Base-by-base conservation (phyloP, 1,140 invertebrate genomes). In the Drosophila obscura region DNA sequence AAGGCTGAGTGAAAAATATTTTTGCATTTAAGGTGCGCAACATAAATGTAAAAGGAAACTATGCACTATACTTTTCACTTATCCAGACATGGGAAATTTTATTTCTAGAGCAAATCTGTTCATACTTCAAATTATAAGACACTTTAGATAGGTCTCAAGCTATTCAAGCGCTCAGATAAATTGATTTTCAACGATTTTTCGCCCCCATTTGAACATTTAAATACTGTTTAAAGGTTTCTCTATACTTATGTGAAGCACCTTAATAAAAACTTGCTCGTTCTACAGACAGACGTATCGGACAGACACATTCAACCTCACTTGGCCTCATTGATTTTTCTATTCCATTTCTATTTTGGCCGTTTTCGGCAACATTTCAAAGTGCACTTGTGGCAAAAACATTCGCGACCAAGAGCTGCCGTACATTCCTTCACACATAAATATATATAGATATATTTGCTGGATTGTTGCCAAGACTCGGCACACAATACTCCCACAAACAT, bases 241-340 rank as follows among this genome's bases (percentile, higher is more conserved):
- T 26, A 57, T 7, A 41, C 39, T 57, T 16, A 7, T n/a, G 41
- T 16, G 13, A 39, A 15, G 41, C 15, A 45, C 19, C 26, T 63
- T 45, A 45, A 45, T 46, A 53, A 63, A 53, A 63, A 39, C 4
- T 39, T 39, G 11, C 11, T 13, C 4, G 60, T 63, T 19, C 26
- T 31, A 16, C 9, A 39, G 35, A 13, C 35, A 9, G 19, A 19
- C 7, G 6, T 26, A 44, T n/a, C 52, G 24, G 51, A 39, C 44
- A 55, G 31, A 53, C 41, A 59, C 52, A 26, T 62, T 69, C 52
- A 64, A 74, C 60, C 60, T 48, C 39, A 53, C 46, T 68, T 58
- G 69, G 24, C 57, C 48, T 41, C 65, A 80, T 80, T 80, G 78
- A 80, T 80, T 80, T 79, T 80, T 75, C 50, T 53, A 62, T 80